phyloP scores from a whole-genome alignment of 2,888 invertebrate species.

The Acrobasis consociella region DNA sequence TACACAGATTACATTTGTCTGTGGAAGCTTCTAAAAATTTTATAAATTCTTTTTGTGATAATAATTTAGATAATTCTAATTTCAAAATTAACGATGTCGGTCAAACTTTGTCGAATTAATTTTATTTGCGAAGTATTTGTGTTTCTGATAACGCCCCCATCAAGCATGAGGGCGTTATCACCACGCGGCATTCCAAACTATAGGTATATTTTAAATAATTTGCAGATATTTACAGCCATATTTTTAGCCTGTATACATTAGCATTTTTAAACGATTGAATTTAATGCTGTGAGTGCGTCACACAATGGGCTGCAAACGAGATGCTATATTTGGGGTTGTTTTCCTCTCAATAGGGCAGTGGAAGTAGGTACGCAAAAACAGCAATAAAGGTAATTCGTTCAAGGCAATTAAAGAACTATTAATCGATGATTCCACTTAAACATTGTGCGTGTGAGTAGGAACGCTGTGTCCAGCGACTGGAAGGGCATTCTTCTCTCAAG shows the following conservation, averaged over 20 bases:
- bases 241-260: conserved; percentile 21
- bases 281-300: conserved; percentile 33
- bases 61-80: too few relatives aligned
- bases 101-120: conserved; percentile 38
- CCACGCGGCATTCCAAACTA: conserved; percentile 19
- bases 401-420: conserved; percentile 67
- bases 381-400: conserved; percentile 50
- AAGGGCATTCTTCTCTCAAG: conserved; percentile 38
- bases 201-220: conserved; percentile 22
- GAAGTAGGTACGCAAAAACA: conserved; percentile 47
- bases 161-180: conserved; percentile 66
- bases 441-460: conserved; percentile 40
- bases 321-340: conserved; percentile 45
- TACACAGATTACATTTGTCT: too few relatives aligned
- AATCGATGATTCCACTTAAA: conserved; percentile 61
- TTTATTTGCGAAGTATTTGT: conserved; percentile 24
- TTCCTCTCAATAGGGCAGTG: conserved; percentile 37
- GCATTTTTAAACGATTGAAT: conserved; percentile 32
- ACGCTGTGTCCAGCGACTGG: conserved; percentile 28
- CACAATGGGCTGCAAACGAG: conserved; percentile 43
- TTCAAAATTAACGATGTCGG: conserved; percentile 40
- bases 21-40: too few relatives aligned
- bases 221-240: conserved; percentile 14
- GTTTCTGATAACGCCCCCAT: conserved; percentile 24
- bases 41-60: too few relatives aligned